Percentiles rank a stretch among this genome's conserved stretches.
These are phyloP conservation scores for Nansenia antarctica DNA, from an alignment of 2,113 vertebrate species.

Conservation along the genomic window DNA sequence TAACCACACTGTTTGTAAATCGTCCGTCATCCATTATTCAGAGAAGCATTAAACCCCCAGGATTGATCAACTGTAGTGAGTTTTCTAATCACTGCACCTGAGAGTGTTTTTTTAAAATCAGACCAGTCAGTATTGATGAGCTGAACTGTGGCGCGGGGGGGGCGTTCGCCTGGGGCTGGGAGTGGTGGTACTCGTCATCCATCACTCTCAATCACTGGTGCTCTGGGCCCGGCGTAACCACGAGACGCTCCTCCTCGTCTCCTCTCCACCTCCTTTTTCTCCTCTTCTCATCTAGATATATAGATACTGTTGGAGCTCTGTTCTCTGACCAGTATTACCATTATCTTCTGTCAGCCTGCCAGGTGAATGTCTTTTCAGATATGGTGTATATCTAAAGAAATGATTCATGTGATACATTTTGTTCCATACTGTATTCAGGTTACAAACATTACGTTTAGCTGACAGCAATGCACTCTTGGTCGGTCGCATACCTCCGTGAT, in stretches of 20 bases:
- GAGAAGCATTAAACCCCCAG: conserved; percentile 33
- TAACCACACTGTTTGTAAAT: conserved; percentile 36
- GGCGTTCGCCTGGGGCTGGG: not conserved
- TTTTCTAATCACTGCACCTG: conserved; percentile 39
- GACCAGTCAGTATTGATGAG: not conserved
- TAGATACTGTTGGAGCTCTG: no score
- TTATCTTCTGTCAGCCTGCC: no score
- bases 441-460: no score
- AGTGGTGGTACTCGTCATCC: not conserved
- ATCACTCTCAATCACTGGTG: not conserved
- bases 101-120: conserved; percentile 14
- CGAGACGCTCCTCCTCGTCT: not conserved
- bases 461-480: no score
- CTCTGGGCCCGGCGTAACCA: not conserved
- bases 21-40: conserved; percentile 54
- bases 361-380: no score
- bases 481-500: no score
- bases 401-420: no score
- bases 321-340: no score
- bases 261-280: not conserved
- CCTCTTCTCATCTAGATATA: not conserved
- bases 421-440: no score
- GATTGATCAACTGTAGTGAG: conserved; percentile 50
- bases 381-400: no score
- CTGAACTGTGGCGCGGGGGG: not conserved